phyloP scores from a whole-genome alignment of 2,888 invertebrate genomes.

The Drosophila austrosaltans region DNA sequence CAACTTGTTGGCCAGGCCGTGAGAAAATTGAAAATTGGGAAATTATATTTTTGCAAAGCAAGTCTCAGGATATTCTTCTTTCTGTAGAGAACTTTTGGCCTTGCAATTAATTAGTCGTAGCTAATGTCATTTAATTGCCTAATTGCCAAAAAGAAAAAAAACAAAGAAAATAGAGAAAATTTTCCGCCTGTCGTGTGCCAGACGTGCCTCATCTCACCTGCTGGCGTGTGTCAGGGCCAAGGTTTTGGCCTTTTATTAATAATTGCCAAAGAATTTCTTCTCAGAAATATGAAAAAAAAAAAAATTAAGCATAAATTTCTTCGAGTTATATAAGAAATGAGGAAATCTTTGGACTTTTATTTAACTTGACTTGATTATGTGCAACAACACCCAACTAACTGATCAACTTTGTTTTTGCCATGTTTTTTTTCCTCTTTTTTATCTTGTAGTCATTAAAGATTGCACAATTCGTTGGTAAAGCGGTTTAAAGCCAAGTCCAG shows the following conservation, averaged over 20 bases:
- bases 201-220: conserved; percentile 25
- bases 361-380: neutral
- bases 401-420: conserved; percentile 1
- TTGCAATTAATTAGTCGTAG: conserved; percentile 54
- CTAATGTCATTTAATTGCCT: conserved; percentile 71
- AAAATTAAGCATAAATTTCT: neutral
- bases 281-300: neutral
- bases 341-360: neutral
- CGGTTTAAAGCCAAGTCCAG: conserved; percentile 26
- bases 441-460: conserved; percentile 17
- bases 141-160: conserved; percentile 60
- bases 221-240: conserved; percentile 14
- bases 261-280: conserved; percentile 23
- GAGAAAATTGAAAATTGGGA: conserved; percentile 43
- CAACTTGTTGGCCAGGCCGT: conserved; percentile 63
- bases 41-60: conserved; percentile 9
- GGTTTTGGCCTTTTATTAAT: conserved; percentile 20
- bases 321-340: conserved; percentile 1
- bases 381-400: neutral
- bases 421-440: too few relatives aligned
- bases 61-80: neutral
- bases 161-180: conserved; percentile 24
- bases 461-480: conserved; percentile 28
- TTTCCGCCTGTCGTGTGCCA: conserved; percentile 62
- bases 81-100: conserved; percentile 40